These are phyloP conservation scores for Microtus montanus DNA, from an alignment of 2,113 vertebrate genomes.

Conservation along the genomic window DNA sequence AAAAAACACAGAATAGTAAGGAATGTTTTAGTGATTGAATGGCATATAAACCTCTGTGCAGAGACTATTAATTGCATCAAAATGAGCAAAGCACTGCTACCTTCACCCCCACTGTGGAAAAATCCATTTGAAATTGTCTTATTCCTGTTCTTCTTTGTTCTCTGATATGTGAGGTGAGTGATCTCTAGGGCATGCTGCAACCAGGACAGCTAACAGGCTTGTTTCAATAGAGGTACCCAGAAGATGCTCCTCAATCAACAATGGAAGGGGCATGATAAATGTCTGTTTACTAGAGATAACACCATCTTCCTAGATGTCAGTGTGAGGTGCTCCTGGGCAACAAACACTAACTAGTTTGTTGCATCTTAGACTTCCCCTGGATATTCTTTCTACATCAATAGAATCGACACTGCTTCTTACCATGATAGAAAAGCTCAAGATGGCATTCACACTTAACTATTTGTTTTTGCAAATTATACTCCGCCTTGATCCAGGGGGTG, in stretches of 20 bases:
- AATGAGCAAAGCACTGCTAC: not conserved
- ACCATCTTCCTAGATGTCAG: not conserved
- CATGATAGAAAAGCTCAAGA: accelerated
- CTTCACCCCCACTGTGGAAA: not conserved
- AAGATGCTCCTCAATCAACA: not conserved
- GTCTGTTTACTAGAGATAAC: not conserved
- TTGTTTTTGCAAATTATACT: constrained; percentile 41
- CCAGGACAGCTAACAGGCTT: not conserved
- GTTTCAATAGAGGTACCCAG: not conserved
- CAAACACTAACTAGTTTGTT: accelerated
- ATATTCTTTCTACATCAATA: not conserved
- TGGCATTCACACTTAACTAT: not conserved
- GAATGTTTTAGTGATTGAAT: not conserved
- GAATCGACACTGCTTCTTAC: not conserved
- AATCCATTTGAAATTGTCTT: not conserved
- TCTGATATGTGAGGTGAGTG: not conserved
- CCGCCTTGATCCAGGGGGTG: not conserved
- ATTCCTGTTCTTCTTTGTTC: not conserved
- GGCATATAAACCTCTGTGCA: not conserved
- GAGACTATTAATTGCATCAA: not conserved
- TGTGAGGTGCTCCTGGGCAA: not conserved
- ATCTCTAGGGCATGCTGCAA: not conserved
- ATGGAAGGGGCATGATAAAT: not conserved
- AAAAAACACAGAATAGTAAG: not conserved
- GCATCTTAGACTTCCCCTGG: no score